phyloP scores from a whole-genome alignment of 64 coral and sea anemone genomes.

The Stichodactyla helianthus region DNA sequence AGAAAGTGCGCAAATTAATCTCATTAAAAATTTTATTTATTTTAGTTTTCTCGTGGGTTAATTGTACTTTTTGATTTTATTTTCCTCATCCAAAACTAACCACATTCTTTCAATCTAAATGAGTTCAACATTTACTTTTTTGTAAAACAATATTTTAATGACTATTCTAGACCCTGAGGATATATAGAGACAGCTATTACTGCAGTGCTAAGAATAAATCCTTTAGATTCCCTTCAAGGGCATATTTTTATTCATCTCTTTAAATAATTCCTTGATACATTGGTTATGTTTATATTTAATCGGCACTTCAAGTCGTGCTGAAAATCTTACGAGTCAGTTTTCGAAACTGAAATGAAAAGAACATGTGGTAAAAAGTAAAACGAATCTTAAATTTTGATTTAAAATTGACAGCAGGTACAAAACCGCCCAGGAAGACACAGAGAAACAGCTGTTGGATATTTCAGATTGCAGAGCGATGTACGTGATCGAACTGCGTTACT shows the following conservation, averaged over 20 bases:
- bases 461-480: neutral
- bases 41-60: too few relatives aligned
- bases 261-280: neutral
- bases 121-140: too few relatives aligned
- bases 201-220: neutral
- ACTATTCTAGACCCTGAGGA: neutral
- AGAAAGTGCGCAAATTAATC: too few relatives aligned
- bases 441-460: neutral
- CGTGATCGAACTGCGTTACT: neutral
- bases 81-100: too few relatives aligned
- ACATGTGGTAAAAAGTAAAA: conserved; percentile 7
- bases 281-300: neutral
- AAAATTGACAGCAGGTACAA: neutral
- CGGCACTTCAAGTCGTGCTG: neutral
- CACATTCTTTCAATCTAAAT: too few relatives aligned
- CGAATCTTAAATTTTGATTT: conserved; percentile 1
- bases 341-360: neutral
- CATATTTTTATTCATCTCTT: too few relatives aligned
- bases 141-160: too few relatives aligned
- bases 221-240: too few relatives aligned
- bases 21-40: too few relatives aligned
- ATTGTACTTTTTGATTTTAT: too few relatives aligned
- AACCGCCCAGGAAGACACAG: neutral
- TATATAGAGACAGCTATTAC: neutral
- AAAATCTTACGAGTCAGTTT: neutral